Evolutionary conservation across 2,797 vertebrate species (phyloP).

Genomic region (Chiloscyllium punctatum): DNA sequence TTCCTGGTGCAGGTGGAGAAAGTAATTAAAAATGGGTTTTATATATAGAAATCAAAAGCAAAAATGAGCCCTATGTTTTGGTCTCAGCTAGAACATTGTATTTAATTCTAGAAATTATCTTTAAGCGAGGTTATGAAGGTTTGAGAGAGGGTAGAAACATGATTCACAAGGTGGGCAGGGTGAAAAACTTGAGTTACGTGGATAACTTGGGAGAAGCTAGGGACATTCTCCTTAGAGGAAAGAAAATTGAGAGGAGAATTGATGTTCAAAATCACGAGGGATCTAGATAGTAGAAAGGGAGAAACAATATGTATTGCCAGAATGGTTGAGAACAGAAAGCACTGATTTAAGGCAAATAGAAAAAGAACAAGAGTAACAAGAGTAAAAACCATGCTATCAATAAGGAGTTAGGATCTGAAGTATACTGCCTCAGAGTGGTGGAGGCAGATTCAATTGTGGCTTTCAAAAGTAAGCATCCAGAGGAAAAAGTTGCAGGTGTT

Average conservation of each 20-base stretch:
- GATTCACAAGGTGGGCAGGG: too few species aligned
- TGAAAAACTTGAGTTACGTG: neutral
- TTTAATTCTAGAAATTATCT: too few species aligned
- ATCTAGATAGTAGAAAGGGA: neutral
- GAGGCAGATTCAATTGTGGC: too few species aligned
- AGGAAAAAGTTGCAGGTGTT: too few species aligned
- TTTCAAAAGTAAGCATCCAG: too few species aligned
- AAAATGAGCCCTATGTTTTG: too few species aligned
- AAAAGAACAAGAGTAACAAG: neutral
- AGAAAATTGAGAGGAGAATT: neutral
- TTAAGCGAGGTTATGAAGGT: too few species aligned
- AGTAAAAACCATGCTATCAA: neutral
- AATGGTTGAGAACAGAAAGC: neutral
- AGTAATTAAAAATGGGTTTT: too few species aligned
- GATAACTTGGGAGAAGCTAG: neutral
- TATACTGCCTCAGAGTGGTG: neutral
- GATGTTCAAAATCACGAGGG: neutral
- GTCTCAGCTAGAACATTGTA: too few species aligned
- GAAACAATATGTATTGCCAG: neutral
- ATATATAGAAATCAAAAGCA: too few species aligned
- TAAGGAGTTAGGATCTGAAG: neutral
- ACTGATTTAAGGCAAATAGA: neutral
- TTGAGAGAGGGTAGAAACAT: too few species aligned
- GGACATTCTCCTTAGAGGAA: neutral
- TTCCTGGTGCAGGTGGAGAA: too few species aligned